Percentiles rank a stretch among this genome's conserved stretches.
These are phyloP conservation scores for Phyllostomus discolor DNA, from an alignment of 2,113 vertebrate genomes.

Conservation along the genomic window DNA sequence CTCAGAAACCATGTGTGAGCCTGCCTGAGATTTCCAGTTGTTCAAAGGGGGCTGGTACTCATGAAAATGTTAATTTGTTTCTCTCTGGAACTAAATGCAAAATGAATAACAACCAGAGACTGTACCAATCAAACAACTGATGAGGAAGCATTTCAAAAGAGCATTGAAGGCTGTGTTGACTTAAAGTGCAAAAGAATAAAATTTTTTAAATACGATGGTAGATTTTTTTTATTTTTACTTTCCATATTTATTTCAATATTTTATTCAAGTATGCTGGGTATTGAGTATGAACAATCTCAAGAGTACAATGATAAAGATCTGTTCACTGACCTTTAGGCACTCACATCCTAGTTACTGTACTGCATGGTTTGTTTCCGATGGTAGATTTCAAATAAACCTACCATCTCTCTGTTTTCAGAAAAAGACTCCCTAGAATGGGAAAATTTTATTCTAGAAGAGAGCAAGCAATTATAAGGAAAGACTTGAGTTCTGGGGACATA, in stretches of 20 bases:
- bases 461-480: neutral
- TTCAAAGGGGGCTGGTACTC: neutral
- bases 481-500: neutral
- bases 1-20: neutral
- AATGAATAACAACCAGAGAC: neutral
- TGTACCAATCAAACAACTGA: neutral
- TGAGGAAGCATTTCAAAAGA: neutral
- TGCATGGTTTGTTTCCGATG: neutral
- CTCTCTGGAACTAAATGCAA: neutral
- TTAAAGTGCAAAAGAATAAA: neutral
- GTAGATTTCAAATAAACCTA: neutral
- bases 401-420: neutral
- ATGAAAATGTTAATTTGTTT: neutral
- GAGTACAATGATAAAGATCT: neutral
- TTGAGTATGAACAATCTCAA: neutral
- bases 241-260: neutral
- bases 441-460: neutral
- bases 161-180: neutral
- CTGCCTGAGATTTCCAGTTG: neutral
- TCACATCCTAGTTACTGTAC: neutral
- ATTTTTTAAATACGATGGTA: neutral
- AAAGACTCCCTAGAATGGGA: neutral
- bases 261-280: neutral
- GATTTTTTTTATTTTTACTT: neutral
- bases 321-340: neutral